phyloP scores from a whole-genome alignment of 2,888 invertebrate genomes.

The Drosophila atripex region DNA sequence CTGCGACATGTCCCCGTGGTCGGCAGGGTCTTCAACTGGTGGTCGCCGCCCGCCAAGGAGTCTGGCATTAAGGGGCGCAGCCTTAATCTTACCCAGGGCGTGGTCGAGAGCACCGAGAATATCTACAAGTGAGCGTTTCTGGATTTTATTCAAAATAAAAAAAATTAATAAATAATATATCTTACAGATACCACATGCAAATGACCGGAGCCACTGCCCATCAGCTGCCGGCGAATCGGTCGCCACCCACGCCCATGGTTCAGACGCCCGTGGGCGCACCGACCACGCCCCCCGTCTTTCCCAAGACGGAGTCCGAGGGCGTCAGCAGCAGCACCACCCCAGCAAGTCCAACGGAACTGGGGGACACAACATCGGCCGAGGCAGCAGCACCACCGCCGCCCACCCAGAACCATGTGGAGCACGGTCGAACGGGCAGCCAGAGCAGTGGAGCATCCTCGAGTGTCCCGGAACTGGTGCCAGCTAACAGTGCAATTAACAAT shows the following conservation, averaged over 20 bases:
- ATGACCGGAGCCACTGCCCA: slow-evolving; percentile 85
- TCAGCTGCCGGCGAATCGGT: slow-evolving; percentile 86
- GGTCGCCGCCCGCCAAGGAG: slow-evolving; percentile 92
- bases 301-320: slow-evolving; percentile 60
- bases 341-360: neutral
- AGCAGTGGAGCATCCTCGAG: slow-evolving; percentile 83
- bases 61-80: slow-evolving; percentile 92
- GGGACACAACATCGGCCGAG: slow-evolving; percentile 85
- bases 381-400: slow-evolving; percentile 84
- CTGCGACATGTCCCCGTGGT: slow-evolving; percentile 97
- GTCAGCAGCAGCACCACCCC: neutral
- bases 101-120: slow-evolving; percentile 92
- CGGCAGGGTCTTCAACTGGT: slow-evolving; percentile 97
- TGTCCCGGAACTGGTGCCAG: slow-evolving; percentile 77
- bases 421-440: slow-evolving; percentile 88
- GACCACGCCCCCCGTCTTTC: slow-evolving; percentile 82
- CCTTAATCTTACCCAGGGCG: slow-evolving; percentile 91
- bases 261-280: slow-evolving; percentile 87
- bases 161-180: neutral
- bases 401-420: slow-evolving; percentile 84
- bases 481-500: slow-evolving; percentile 72
- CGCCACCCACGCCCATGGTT: slow-evolving; percentile 88
- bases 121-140: slow-evolving; percentile 85
- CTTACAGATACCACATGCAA: slow-evolving; percentile 90
- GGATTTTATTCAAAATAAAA: neutral